Evolutionary conservation across 2,797 vertebrate genomes (phyloP), one percentile per base, ranked within the genome.

Genomic region (Loris lydekkerianus): DNA sequence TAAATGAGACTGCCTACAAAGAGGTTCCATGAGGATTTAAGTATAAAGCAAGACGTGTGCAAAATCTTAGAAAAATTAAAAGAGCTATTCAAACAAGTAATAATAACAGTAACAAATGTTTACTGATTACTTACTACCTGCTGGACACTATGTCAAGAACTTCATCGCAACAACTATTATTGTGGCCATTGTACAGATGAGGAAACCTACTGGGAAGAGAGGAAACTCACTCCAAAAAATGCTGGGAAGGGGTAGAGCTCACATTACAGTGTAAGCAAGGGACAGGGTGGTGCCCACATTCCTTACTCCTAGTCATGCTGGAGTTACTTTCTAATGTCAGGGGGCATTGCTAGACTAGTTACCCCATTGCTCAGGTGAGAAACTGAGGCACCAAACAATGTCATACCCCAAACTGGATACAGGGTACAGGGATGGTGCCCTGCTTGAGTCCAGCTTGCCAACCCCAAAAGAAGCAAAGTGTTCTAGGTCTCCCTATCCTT

Each of bases 61-160:
- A 40, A 77, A 82, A 75, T 11, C 63, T 86, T 58, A 63, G 65
- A 37, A 25, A 86, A 84, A 90, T 86, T 21, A 80, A 60, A 96
- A 77, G 21, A 70, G 34, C 21, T 82, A 17, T 53, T 60, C 34
- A 86, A 85, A 61, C 37, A 69, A 90, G 89, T 53, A 90, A n/a
- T 8, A 75, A n/a, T 1, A 81, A 63, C 13, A 49, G 34, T 18
- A 63, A 89, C 15, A 76, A 69, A 63, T 7, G 20, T 56, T 92
- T 34, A 29, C 86, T 70, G 65, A 67, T 37, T 3, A 58, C 20
- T 82, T 63, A 29, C 23, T 69, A 14, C 25, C 10, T 37, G 34
- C 43, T 46, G 23, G 40, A 37, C 34, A 46, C 78, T 63, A 17
- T 63, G 31, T 11, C 29, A 31, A n/a, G 34, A 43, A 23, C 49